Conservation (phyloP, 2,113 vertebrate species). For the Cebus imitator region DNA sequence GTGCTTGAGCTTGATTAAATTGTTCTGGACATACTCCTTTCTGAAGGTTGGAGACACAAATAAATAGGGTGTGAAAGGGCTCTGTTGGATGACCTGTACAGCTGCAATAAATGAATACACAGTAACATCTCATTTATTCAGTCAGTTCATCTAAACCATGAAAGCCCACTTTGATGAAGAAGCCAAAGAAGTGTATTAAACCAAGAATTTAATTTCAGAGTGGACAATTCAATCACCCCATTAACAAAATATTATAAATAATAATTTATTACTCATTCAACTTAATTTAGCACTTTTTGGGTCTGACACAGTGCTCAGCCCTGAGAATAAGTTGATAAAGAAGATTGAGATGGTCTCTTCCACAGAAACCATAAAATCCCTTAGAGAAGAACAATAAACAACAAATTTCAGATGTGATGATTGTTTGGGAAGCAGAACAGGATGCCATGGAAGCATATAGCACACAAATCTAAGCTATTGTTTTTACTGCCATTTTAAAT, state of each 20-base stretch:
- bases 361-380: not conserved
- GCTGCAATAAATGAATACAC: not conserved
- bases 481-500: not conserved
- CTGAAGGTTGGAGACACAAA: slow-evolving; percentile 4
- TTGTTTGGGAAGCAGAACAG: not conserved
- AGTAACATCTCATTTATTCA: slow-evolving; percentile 26
- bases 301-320: not conserved
- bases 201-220: slow-evolving; percentile 39
- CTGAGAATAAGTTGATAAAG: not conserved
- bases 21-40: not conserved
- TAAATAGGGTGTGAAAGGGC: not conserved
- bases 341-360: not conserved
- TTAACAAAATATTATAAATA: slow-evolving; percentile 31
- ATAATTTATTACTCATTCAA: slow-evolving; percentile 23
- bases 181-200: slow-evolving; percentile 14
- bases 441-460: not conserved
- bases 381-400: not conserved
- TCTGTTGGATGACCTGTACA: not conserved
- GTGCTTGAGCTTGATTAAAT: slow-evolving; percentile 46
- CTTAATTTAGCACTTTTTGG: not conserved
- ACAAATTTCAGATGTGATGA: not conserved
- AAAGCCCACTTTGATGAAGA: not conserved
- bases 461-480: not conserved
- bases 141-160: not conserved
- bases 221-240: not conserved